phyloP scores from a whole-genome alignment of 2,888 invertebrate species.

The Aporophyla lueneburgensis region DNA sequence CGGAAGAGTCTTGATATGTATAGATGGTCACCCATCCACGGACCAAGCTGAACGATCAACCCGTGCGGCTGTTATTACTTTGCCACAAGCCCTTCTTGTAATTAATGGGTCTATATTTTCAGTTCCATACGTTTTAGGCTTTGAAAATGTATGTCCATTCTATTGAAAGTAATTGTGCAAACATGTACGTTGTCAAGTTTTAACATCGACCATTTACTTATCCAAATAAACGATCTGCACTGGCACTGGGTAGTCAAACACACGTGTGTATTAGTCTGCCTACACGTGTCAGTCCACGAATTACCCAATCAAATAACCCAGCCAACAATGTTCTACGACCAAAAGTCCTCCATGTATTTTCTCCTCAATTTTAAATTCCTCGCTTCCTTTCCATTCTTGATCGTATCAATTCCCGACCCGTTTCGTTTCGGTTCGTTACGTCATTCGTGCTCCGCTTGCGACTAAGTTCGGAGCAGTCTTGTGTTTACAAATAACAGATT shows the following conservation, averaged over 20 bases:
- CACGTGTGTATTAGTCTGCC: no score
- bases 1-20: no score
- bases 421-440: conserved; percentile 12
- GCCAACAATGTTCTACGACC: not conserved
- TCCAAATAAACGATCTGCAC: not conserved
- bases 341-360: conserved; percentile 21
- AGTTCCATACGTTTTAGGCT: no score
- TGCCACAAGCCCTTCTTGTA: no score
- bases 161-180: not conserved
- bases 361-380: conserved; percentile 47
- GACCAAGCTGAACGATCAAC: no score
- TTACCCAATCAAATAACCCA: conserved; percentile 29
- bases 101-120: no score
- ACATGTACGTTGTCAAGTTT: not conserved
- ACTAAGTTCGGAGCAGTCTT: not conserved
- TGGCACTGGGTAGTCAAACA: not conserved
- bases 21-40: no score
- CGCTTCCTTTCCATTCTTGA: conserved; percentile 36
- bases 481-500: conserved; percentile 30
- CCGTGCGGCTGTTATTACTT: no score
- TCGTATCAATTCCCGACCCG: conserved; percentile 30
- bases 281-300: conserved; percentile 16
- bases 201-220: not conserved
- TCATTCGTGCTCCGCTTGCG: conserved; percentile 23
- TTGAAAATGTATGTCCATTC: not conserved